Base-by-base conservation (phyloP, 2,113 vertebrate genomes). In the Bujurquina vittata region DNA sequence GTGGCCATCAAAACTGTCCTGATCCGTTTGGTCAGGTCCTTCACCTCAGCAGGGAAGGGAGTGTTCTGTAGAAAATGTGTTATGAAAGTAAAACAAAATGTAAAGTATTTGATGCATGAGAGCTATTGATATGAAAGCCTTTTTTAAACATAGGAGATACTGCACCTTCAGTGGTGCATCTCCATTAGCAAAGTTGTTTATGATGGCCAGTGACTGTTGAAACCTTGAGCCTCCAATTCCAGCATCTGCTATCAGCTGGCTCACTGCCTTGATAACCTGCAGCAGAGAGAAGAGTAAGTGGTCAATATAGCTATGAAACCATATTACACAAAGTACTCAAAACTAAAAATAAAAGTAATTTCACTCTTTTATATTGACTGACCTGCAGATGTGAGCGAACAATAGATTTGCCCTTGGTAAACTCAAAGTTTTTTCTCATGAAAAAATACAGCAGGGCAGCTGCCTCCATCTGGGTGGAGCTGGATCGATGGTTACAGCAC, bases 401-500 rank as follows among this genome's bases (percentile, higher is more conserved):
- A 78, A 99, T 99, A 46, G 97, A 99, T 84, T 97, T 98, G 80
- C 99, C 97, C 91, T 98, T 98, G 79, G 98, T 98, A 90, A 98
- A 99, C 91, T 99, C 98, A 94, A 99, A 99, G 92, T 99, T 99
- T 88, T 97, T 98, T 82, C 98, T 97, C 98, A 99, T 99, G 95
- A 99, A 97, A 89, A 99, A 97, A 90, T 99, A 99, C 5, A 99
- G 96, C 81, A 99, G 95, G 20, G 98, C 98, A 10, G 98, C 96
- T 0, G 98, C 98, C 85, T 99, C 97, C 1, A 89, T 99, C 93
- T 99, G 98, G 6, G 98, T 99, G 43, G 96, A 97, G 90, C 97
- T 97, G 84, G 98, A 99, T 67, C 97, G 96, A 65, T 99, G 98
- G 94, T 99, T 99, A 86, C 98, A 99, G 81, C 98, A 99, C 93